Base-by-base conservation (phyloP, 2,888 invertebrate genomes). In the Tenthredo notha region DNA sequence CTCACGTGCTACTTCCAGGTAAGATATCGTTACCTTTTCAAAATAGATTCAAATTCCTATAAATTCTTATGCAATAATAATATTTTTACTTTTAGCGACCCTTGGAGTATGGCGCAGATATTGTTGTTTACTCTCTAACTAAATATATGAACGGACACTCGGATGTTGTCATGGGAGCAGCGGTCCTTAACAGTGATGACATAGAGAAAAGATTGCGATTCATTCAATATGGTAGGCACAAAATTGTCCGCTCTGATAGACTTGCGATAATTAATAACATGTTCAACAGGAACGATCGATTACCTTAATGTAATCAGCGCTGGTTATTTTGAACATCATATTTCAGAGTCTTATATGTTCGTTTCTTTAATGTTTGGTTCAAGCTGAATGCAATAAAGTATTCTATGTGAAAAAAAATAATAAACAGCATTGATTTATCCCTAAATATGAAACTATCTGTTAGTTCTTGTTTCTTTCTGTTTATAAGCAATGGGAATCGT, bases 121-220 rank as follows among this genome's bases (percentile, higher is more conserved):
- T 99, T 84, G 97, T 97, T 1, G 94, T 98, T 89, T 98, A 99
- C 94, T 99, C 99, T 0, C 91, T 99, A 84, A 98, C 99, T 0
- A 99, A 99, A 94, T 99, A 99, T 92, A 98, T 99, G 96, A 99
- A 99, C 94, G 99, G 99, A 0, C 99, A 99, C 94, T 97, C 98
- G 0, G 99, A 99, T 94, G 97, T 98, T 29, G 96, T 99, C 7
- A 99, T 99, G 99, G 99, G 99, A 2, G 97, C 98, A 21, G 95
- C 97, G 9, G 94, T 97, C 54, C 95, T 97, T 3, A 98, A 96
- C 89, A 95, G 96, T 89, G 96, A 97, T 67, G 95, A 95, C 74
- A 90, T 99, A 3, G 96, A 96, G 87, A 94, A 96, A 15, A 95
- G 95, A 91, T 93, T 99, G 54, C 95, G 96, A 88, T 99, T 97